A percentile compares a stretch with the other conserved stretches of the same genome.
These are phyloP conservation scores for Tigriopus japonicus DNA, from an alignment of 1,140 invertebrate species.

Conservation along the genomic window DNA sequence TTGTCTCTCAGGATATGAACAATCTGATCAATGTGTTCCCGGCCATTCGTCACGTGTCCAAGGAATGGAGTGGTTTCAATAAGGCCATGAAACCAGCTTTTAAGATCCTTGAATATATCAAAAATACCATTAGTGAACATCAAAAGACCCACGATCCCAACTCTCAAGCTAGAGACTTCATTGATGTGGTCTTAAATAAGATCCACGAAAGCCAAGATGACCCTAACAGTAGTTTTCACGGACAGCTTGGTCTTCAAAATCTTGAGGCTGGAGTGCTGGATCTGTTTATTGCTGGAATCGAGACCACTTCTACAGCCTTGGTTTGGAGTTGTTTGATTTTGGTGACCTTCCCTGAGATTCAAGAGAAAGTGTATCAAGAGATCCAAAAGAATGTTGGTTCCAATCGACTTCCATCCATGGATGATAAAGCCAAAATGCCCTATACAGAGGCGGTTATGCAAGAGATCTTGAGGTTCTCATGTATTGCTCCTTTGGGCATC, in stretches of 20 bases:
- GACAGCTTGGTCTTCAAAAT: conserved; percentile 3
- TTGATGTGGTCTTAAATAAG: neutral
- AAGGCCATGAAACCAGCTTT: neutral
- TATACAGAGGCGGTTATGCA: conserved; percentile 2
- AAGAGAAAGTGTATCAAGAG: conserved; percentile 25
- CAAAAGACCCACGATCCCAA: neutral
- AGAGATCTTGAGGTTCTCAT: neutral
- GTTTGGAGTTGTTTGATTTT: conserved; percentile 28
- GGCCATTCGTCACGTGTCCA: neutral
- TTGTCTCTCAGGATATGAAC: neutral
- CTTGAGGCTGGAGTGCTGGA: conserved; percentile 18
- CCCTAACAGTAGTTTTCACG: neutral
- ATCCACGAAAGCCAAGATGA: neutral
- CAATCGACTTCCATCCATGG: conserved; percentile 18
- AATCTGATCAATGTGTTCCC: neutral
- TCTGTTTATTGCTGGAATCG: conserved; percentile 26
- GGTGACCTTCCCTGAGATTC: conserved; percentile 23
- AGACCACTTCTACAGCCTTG: conserved; percentile 26
- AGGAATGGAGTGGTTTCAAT: neutral
- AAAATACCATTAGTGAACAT: neutral
- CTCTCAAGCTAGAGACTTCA: neutral
- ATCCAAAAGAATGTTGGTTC: conserved; percentile 22
- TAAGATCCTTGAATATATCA: neutral
- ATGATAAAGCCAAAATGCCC: conserved; percentile 18
- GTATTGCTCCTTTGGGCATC: neutral